Evolutionary conservation across 2,113 vertebrate genomes (phyloP), one percentile per base, ranked within the genome.

Genomic region (Semicossyphus pulcher): DNA sequence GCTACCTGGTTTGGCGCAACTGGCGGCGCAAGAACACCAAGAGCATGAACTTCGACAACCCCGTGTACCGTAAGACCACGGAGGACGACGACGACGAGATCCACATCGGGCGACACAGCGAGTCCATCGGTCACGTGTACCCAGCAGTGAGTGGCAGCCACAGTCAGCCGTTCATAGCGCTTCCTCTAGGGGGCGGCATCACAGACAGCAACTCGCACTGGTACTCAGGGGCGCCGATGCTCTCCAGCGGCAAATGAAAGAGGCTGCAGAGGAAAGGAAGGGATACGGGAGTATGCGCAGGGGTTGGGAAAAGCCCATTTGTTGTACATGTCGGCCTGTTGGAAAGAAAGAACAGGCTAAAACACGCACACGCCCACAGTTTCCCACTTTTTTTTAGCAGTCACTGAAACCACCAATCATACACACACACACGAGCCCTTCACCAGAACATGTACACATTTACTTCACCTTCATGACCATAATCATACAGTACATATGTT

Each of bases 41-140:
- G 92, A 99, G 97, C 94, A 99, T 99, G 97, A 99, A 99, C 87
- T 99, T 99, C 87, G 98, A 99, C 92, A 99, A 99, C 88, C 98
- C 98, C 0, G 98, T 99, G 0, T 99, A 99, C 64, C 96, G 97
- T 86, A 99, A 99, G 77, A 99, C 97, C 64, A 98, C 97, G 0
- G 97, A 98, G 85, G 98, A 99, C 10, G 98, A 98, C 59, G 94
- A 95, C 49, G 98, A 99, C 0, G 97, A 99, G 60, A 97, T 99
- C 83, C 97, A 99, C 90, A 99, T 99, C 79, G 97, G 96, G 26
- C 92, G 96, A 47, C 94, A 95, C 67, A 94, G 96, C 86, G 97
- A 98, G 78, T 96, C 88, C 78, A 67, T 99, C 42, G 98, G 98
- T 1, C 98, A 99, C 7, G 95, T 98, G 86, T 99, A 99, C 82